Evolutionary conservation across 2,797 vertebrate genomes (phyloP), one percentile per base, ranked within the genome.

Genomic region (Sphenodon punctatus): DNA sequence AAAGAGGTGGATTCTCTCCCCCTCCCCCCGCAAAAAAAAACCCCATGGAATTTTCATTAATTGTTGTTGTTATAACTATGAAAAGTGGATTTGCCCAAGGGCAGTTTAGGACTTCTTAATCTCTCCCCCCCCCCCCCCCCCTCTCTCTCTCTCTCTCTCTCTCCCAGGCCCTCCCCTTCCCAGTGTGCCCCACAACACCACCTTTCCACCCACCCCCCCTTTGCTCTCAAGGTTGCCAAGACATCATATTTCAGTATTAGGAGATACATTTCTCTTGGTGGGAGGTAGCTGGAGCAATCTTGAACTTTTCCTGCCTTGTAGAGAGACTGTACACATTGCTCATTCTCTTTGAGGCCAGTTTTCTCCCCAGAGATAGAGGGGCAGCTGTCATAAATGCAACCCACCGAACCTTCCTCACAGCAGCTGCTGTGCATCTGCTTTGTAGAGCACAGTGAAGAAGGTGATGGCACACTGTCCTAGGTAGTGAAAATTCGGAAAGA

Each of bases 41-140:
- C n/a, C n/a, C 78, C 69, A 75, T 82, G 80, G 80, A 89, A 85
- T 89, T 89, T 59, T 91, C 90, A 90, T 93, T 94, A 93, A 93
- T 93, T 93, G 95, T 95, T 95, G 95, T 96, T 92, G 92, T 90
- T 91, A 91, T 91, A 87, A 91, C 89, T 92, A 89, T 92, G 91
- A 94, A 95, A 95, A 95, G 75, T 89, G 86, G 87, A 93, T 93
- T 94, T 95, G 94, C 95, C 94, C 87, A 85, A 92, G 89, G 95
- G 95, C 95, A 94, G 84, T 93, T 90, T 92, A 90, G 85, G 34
- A 36, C 87, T 92, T 85, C 92, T 88, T 88, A 82, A 89, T 69
- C 75, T 78, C 76, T 86, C 92, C 78, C 87, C 81, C 88, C 85
- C 42, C 22, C 38, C 48, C 49, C n/a, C n/a, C n/a, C n/a, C n/a